phyloP scores from a whole-genome alignment of 2,113 vertebrate genomes.

The Chloebia gouldiae region DNA sequence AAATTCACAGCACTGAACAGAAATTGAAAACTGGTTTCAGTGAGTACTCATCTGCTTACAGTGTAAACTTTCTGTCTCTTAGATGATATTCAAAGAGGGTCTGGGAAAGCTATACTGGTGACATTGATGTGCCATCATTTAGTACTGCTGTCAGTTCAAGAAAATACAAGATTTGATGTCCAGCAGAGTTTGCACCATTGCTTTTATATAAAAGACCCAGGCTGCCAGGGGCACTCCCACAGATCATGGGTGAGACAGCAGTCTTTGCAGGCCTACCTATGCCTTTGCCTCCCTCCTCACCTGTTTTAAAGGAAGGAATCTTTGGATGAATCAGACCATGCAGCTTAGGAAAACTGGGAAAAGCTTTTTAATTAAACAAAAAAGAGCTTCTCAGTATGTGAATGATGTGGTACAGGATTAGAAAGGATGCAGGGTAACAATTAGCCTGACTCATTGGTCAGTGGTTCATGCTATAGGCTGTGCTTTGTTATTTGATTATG shows the following conservation, averaged over 20 bases:
- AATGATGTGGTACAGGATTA: neutral
- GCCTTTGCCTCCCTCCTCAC: neutral
- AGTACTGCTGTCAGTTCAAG: neutral
- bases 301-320: neutral
- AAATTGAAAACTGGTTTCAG: neutral
- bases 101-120: neutral
- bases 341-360: neutral
- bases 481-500: conserved; percentile 71
- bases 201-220: neutral
- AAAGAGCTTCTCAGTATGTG: neutral
- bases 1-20: neutral
- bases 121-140: neutral
- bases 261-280: neutral
- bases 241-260: neutral
- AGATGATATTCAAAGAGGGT: neutral
- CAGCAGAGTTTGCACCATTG: neutral
- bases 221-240: neutral
- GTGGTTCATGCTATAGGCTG: conserved; percentile 41
- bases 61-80: neutral
- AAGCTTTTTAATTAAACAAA: conserved; percentile 32
- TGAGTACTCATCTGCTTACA: neutral
- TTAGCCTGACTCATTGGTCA: conserved; percentile 47
- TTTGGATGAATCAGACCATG: neutral
- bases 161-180: neutral
- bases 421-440: conserved; percentile 51